Base-by-base conservation (phyloP, 2,113 vertebrate genomes). In the Atractosteus spatula region DNA sequence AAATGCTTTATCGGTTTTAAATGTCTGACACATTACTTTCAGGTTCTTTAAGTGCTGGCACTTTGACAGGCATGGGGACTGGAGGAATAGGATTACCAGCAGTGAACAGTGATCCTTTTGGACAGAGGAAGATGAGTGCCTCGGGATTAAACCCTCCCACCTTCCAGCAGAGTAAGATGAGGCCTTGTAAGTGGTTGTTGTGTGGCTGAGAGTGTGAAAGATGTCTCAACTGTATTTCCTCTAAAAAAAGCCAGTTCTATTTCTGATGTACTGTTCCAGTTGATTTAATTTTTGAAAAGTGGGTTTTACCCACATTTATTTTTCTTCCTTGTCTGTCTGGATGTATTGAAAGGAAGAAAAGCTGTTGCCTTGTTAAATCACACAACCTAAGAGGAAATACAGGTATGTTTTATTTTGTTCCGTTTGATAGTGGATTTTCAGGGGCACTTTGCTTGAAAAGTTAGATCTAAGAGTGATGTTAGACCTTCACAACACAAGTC, bases 121-220 rank as follows among this genome's bases (percentile, higher is more conserved):
- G 95, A 79, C 95, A 94, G 84, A 95, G 97, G 86, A 99, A 99
- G 92, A 92, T 99, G 92, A 97, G 96, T 93, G 96, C 96, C 78
- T 96, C 97, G 76, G 96, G 96, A 89, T 82, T 99, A 88, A 99
- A 95, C 89, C 96, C 97, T 64, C 92, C 96, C 59, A 96, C 96
- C 87, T 99, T 99, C 92, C 97, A 99, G 94, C 97, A 99, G 95
- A 98, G 97, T 99, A 98, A 96, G 97, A 96, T 95, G 90, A 96
- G 94, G 94, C 91, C 93, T 94, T 95, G 91, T 95, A 94, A 95
- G 93, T 97, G 94, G 94, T 94, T 92, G 92, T 94, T 93, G 93
- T 96, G 93, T 92, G 95, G 91, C 87, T 96, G 93, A 92, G 85
- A 83, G 94, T 72, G 86, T 92, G 91, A 86, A 76, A 91, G 86